A percentile compares a stretch with the other conserved stretches of the same genome.
Conservation (phyloP, 2,113 vertebrate genomes). For the Pollachius pollachius region DNA sequence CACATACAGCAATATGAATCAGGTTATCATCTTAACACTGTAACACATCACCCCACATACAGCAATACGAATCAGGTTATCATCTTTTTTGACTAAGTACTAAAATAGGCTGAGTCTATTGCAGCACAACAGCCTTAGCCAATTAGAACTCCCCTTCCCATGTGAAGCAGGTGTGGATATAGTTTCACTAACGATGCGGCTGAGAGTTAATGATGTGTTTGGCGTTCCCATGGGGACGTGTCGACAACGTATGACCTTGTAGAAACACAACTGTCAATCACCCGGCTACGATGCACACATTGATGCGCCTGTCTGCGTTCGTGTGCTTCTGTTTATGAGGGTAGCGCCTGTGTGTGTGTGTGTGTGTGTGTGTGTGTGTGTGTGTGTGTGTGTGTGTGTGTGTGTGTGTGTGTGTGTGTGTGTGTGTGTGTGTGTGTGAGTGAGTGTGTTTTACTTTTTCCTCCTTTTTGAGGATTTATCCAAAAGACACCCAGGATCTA, state of each 20-base stretch:
- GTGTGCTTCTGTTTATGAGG: neutral
- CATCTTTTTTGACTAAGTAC: slow-evolving; percentile 28
- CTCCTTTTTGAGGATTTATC: no score
- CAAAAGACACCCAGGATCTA: no score
- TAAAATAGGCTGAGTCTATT: slow-evolving; percentile 40
- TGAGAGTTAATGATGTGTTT: slow-evolving; percentile 29
- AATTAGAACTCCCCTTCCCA: slow-evolving; percentile 19
- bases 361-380: neutral
- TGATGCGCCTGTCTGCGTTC: neutral
- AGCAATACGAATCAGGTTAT: no score
- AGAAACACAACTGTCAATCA: slow-evolving; percentile 45
- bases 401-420: slow-evolving; percentile 8
- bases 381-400: neutral
- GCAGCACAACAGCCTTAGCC: slow-evolving; percentile 18
- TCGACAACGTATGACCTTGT: slow-evolving; percentile 27
- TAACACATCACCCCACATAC: no score
- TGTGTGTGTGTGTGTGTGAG: slow-evolving; percentile 3
- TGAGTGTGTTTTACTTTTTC: no score
- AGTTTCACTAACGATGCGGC: slow-evolving; percentile 16
- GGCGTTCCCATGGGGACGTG: slow-evolving; percentile 30
- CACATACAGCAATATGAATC: no score
- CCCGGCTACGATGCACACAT: slow-evolving; percentile 9
- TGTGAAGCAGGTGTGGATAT: slow-evolving; percentile 28
- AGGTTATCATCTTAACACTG: no score
- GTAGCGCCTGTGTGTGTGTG: slow-evolving; percentile 3